Evolutionary conservation across 2,113 vertebrate species (phyloP).

Genomic region (Bubalus kerabau): DNA sequence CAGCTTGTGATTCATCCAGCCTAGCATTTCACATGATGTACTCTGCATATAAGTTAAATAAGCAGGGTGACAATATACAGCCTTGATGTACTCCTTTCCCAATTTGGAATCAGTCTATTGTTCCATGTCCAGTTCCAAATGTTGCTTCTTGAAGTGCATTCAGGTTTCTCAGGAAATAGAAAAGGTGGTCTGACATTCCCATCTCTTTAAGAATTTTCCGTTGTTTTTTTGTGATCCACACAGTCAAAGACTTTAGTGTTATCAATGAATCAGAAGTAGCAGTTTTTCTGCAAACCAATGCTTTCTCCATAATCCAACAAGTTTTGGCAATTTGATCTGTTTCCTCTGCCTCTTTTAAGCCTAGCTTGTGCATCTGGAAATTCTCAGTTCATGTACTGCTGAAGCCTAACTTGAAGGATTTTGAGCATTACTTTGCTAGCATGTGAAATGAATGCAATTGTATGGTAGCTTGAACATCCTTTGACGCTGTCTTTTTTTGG

Average conservation of each 20-base stretch:
- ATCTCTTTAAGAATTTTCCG: neutral
- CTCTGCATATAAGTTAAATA: neutral
- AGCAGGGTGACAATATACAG: neutral
- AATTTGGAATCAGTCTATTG: neutral
- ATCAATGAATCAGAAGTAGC: neutral
- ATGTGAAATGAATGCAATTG: neutral
- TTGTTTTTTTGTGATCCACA: neutral
- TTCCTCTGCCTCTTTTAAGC: neutral
- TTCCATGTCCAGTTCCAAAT: neutral
- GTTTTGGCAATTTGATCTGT: neutral
- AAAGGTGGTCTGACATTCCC: neutral
- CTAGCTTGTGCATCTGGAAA: neutral
- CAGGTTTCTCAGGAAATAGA: neutral
- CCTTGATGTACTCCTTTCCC: neutral
- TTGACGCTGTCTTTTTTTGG: neutral
- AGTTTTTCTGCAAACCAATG: neutral
- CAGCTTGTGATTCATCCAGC: neutral
- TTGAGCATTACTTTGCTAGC: neutral
- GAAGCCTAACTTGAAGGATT: neutral
- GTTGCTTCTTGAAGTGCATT: neutral
- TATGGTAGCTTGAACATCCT: neutral
- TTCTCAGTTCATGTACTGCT: neutral
- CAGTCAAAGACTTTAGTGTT: neutral
- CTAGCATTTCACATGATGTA: neutral
- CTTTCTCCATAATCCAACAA: neutral